Percentiles rank a stretch among this genome's conserved stretches.
Evolutionary conservation across 1,140 invertebrate genomes (phyloP).

Genomic region (Zaprionus taronus): DNA sequence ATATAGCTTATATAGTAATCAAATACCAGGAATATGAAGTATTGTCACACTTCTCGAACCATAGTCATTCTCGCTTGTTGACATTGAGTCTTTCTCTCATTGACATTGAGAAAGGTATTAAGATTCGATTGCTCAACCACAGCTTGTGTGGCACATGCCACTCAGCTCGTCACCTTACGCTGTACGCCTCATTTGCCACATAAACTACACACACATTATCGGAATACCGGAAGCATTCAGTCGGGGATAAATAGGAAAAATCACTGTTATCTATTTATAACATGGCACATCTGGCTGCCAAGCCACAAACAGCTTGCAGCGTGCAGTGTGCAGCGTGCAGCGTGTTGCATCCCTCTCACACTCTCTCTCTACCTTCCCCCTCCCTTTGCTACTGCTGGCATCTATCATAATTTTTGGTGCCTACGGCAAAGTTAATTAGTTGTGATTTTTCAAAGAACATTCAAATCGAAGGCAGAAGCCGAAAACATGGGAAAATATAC

Average conservation of each 20-base stretch:
- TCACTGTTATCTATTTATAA: conserved; percentile 47
- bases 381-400: neutral
- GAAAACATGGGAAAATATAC: conserved; percentile 18
- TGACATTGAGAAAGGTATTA: neutral
- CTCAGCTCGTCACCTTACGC: neutral
- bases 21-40: no score
- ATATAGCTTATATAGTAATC: no score
- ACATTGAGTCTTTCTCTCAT: no score
- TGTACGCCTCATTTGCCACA: conserved; percentile 21
- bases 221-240: conserved; percentile 38
- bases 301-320: conserved; percentile 16
- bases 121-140: neutral
- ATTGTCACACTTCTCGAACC: no score
- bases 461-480: conserved; percentile 63
- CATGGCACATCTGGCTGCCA: conserved; percentile 26
- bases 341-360: conserved; percentile 9
- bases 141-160: conserved; percentile 18
- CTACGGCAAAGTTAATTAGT: conserved; percentile 77
- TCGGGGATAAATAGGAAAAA: conserved; percentile 19
- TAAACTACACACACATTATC: conserved; percentile 40
- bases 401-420: conserved; percentile 50
- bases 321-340: neutral
- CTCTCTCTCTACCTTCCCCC: neutral
- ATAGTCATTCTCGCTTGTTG: no score
- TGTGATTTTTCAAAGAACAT: conserved; percentile 83